Evolutionary conservation across 2,113 vertebrate species (phyloP).

Genomic region (Corvus hawaiiensis): DNA sequence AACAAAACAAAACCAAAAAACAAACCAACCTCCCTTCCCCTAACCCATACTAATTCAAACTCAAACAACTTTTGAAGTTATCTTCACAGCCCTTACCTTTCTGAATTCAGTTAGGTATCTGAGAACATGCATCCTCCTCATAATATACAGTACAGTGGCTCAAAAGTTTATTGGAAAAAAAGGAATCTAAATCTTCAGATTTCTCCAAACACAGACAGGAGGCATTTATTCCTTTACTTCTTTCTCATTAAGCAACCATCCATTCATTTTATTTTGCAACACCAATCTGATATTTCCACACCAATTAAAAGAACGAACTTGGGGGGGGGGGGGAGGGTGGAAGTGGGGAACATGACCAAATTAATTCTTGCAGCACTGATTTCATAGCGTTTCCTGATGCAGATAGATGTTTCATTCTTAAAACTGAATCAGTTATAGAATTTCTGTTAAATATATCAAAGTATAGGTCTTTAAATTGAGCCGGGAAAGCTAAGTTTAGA

Average conservation of each 20-base stretch:
- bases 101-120: slow-evolving; percentile 58
- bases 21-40: not conserved
- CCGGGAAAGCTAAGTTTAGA: slow-evolving; percentile 38
- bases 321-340: not conserved
- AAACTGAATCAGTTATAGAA: slow-evolving; percentile 2
- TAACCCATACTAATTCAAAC: slow-evolving; percentile 30
- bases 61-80: slow-evolving; percentile 61
- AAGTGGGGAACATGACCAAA: not conserved
- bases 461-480: slow-evolving; percentile 51
- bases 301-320: slow-evolving; percentile 51
- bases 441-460: slow-evolving; percentile 37
- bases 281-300: slow-evolving; percentile 70
- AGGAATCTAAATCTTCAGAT: slow-evolving; percentile 79
- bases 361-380: slow-evolving; percentile 53
- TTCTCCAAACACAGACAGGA: slow-evolving; percentile 74
- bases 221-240: slow-evolving; percentile 71
- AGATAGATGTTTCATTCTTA: slow-evolving; percentile 20
- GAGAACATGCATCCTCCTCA: slow-evolving; percentile 61
- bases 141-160: slow-evolving; percentile 67
- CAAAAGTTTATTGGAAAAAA: slow-evolving; percentile 65
- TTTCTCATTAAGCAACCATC: slow-evolving; percentile 73
- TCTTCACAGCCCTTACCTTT: slow-evolving; percentile 69
- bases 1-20: not conserved
- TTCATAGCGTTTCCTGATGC: slow-evolving; percentile 47
- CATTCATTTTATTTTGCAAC: slow-evolving; percentile 76